Percentiles rank a stretch among this genome's conserved stretches.
Evolutionary conservation across 1,140 invertebrate genomes (phyloP).

Genomic region (Aporrectodea caliginosa): DNA sequence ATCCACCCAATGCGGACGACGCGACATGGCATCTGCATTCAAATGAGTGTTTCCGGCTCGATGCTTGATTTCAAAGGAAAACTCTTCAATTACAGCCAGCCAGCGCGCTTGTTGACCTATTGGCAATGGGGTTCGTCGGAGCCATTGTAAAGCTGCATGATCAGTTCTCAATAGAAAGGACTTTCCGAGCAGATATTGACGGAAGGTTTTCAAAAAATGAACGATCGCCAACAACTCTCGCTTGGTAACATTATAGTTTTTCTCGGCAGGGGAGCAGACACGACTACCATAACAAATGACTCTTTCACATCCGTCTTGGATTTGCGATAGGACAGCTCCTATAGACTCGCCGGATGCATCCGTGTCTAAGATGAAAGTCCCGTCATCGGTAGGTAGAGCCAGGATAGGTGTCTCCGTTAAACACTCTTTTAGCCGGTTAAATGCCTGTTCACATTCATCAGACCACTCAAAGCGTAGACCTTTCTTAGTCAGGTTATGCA

Average conservation of each 20-base stretch:
- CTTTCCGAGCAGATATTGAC: conserved; percentile 37
- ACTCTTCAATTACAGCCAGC: conserved; percentile 37
- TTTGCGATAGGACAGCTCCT: too few species aligned
- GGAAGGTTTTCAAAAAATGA: conserved; percentile 32
- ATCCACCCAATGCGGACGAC: too few species aligned
- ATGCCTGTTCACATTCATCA: conserved; percentile 19
- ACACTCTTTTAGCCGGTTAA: conserved; percentile 17
- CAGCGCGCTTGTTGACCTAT: too few species aligned
- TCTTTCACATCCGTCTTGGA: too few species aligned
- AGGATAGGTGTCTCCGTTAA: conserved; percentile 26
- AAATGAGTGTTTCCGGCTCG: too few species aligned
- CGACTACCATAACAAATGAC: too few species aligned
- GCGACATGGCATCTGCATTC: too few species aligned
- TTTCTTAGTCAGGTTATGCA: conserved; percentile 21
- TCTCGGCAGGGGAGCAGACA: too few species aligned
- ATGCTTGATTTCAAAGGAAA: conserved; percentile 38
- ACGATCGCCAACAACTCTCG: conserved; percentile 38
- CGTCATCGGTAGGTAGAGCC: conserved; percentile 41
- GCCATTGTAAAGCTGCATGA: too few species aligned
- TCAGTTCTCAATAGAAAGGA: conserved; percentile 36
- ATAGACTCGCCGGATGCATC: conserved; percentile 54
- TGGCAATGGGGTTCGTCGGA: too few species aligned
- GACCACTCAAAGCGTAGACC: conserved; percentile 15
- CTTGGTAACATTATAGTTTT: too few species aligned
- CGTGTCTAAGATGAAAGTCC: conserved; percentile 51